Evolutionary conservation across 2,888 invertebrate species (phyloP).

Genomic region (Timandra comae): DNA sequence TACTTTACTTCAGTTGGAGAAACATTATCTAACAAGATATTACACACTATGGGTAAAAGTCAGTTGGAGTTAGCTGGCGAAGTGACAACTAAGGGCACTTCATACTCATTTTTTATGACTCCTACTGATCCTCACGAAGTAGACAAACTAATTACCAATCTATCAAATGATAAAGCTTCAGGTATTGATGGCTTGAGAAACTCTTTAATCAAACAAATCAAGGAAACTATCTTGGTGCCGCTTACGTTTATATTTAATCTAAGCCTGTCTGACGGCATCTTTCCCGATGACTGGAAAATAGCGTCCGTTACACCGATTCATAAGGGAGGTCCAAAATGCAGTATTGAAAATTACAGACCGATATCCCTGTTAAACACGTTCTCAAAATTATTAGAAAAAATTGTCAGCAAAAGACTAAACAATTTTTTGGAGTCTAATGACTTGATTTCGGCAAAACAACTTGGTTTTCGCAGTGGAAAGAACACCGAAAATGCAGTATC

Average conservation of each 20-base stretch:
- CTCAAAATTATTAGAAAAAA: neutral
- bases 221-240: constrained; percentile 1
- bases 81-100: too few species aligned
- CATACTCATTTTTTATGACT: too few species aligned
- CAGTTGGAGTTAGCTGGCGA: too few species aligned
- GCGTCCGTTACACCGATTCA: constrained; percentile 10
- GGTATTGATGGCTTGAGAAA: too few species aligned
- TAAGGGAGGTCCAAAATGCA: constrained; percentile 13
- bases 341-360: too few species aligned
- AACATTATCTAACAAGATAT: too few species aligned
- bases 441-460: neutral
- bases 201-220: constrained; percentile 8
- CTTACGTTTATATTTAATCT: constrained; percentile 13
- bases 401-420: neutral
- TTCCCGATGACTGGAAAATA: constrained; percentile 13
- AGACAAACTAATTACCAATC: constrained; percentile 5
- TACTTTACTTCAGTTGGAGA: too few species aligned
- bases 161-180: constrained; percentile 10
- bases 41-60: too few species aligned
- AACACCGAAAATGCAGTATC: neutral
- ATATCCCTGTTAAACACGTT: constrained; percentile 5
- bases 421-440: neutral
- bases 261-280: constrained; percentile 10
- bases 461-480: neutral
- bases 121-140: too few species aligned